Conservation (phyloP, 2,797 vertebrate genomes). For the Cryptoblepharus egeriae region DNA sequence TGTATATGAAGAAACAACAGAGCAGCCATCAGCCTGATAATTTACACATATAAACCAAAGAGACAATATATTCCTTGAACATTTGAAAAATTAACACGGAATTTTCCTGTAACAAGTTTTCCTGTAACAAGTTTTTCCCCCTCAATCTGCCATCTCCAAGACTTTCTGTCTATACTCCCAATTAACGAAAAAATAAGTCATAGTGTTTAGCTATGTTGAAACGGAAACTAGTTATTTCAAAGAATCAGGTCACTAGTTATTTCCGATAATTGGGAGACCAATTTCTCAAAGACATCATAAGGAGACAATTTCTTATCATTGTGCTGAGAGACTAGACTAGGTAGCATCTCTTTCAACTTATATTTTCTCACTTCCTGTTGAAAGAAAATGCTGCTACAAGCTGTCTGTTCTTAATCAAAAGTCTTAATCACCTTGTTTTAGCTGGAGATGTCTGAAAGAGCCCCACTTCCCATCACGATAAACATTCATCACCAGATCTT, state of each 20-base stretch:
- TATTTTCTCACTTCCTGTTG: slow-evolving; percentile 4
- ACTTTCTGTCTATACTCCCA: slow-evolving; percentile 3
- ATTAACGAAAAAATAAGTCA: not conserved
- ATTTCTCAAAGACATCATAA: not conserved
- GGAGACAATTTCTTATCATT: not conserved
- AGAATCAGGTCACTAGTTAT: not conserved
- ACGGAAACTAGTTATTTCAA: not conserved
- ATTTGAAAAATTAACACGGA: not conserved
- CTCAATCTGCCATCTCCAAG: slow-evolving; percentile 13
- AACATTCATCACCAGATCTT: slow-evolving; percentile 90
- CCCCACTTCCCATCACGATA: slow-evolving; percentile 92
- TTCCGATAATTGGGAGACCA: not conserved
- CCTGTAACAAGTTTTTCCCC: not conserved
- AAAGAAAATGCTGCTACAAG: not conserved
- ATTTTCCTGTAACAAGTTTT: not conserved
- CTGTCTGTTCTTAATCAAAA: slow-evolving; percentile 24
- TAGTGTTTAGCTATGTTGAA: not conserved
- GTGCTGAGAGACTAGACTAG: not conserved
- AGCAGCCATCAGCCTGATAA: not conserved
- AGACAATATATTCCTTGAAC: not conserved
- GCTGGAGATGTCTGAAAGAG: slow-evolving; percentile 86
- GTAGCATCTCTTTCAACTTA: not conserved
- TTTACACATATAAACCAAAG: not conserved
- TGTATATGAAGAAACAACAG: slow-evolving; percentile 56
- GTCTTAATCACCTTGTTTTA: slow-evolving; percentile 80